Evolutionary conservation across 1,140 invertebrate species (phyloP), one percentile per base, ranked within the genome.

Genomic region (Eupeodes corollae): DNA sequence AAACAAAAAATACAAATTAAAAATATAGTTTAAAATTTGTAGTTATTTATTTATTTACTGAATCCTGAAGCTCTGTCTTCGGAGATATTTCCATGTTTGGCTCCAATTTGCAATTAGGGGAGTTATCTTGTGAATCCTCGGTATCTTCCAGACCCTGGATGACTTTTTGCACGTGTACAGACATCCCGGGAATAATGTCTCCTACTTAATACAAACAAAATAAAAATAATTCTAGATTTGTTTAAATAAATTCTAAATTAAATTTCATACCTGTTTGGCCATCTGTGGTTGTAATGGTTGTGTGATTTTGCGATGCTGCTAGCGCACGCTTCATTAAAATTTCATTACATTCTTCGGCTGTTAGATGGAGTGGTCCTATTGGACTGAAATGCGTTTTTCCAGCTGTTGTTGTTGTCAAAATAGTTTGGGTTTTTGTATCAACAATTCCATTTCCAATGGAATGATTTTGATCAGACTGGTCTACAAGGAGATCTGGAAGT

Each of bases 311-410:
- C 52, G 63, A 60, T 53, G 64, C 64, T 54, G 59, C 64, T 50
- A 63, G 56, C 41, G 64, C 65, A 52, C 81, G 66, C 61, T 83
- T 83, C 76, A 83, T 82, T 52, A 84, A 66, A 41, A 84, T 83
- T 63, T 84, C 81, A 68, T 83, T 83, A 70, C 80, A 84, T 73
- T 84, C 82, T 65, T 84, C 80, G 12, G 80, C 79, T 1, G 82
- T 84, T 14, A 83, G 70, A 55, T 83, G 82, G 46, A 83, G 68
- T 11, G 80, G 79, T 42, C 81, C 82, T 33, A 83, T 70, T 5
- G 80, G 79, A 51, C 79, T 80, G 44, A 63, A 66, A 54, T 68
- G 63, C 49, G 66, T 64, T 52, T 68, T 68, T 38, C 58, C 59
- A 41, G 60, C 57, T 44, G 59, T 56, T 18, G 59, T 55, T 49